Evolutionary conservation across 2,888 invertebrate species (phyloP), one percentile per base, ranked within the genome.

Genomic region (Microctonus brassicae): DNA sequence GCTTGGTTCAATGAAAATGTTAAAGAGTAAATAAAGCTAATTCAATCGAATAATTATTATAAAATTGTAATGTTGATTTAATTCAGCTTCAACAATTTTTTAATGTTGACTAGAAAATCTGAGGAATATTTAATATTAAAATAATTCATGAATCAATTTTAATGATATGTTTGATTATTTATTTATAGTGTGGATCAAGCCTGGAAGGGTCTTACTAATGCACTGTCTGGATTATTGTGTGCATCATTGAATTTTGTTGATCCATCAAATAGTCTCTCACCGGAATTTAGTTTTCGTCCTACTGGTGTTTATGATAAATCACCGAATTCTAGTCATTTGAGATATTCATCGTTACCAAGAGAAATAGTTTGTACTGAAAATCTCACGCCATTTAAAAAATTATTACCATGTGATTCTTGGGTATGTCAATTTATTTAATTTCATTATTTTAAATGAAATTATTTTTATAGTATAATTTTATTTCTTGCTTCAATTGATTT

Each of bases 281-380:
- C 99, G 4, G 91, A 93, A 83, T 94, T 94, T 88, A 93, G 94
- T 39, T 93, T 97, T 81, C 91, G 94, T 80, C 97, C 97, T 0
- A 89, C 89, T 72, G 94, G 96, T 52, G 91, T 92, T 53, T 78
- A 87, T 7, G 83, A 86, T 39, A 82, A 86, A 69, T 69, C 73
- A 60, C 77, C 81, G 2, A 87, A 89, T 73, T 87, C 91, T 83
- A 89, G 90, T 82, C 90, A 88, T 80, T 86, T 94, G 57, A 89
- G 95, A 80, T 98, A 98, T 89, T 94, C 98, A 0, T 93, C 95
- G n/a, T 87, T 99, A 73, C 97, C 99, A 0, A 91, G 96, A 76
- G 99, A 99, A 90, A 95, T 97, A 80, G 97, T 98, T 3, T 99
- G 99, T 85, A 99, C 99, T 0, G 99, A 99, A 89, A 99, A 99